phyloP scores from a whole-genome alignment of 2,797 vertebrate genomes.

The Hippopotamyrus pictus region DNA sequence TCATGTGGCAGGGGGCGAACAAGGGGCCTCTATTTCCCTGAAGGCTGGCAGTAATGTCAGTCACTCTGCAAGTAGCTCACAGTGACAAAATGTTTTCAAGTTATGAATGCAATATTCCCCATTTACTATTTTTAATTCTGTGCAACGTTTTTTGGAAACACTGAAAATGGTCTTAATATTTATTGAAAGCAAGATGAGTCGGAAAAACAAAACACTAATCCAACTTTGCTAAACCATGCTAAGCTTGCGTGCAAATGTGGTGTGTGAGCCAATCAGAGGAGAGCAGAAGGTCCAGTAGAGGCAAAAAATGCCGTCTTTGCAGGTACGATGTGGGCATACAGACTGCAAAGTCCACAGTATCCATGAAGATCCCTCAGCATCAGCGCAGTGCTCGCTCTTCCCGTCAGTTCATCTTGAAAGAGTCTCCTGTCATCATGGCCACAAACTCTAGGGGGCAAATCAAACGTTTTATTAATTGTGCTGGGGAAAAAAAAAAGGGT shows the following conservation, averaged over 20 bases:
- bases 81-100: neutral
- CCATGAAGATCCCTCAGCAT: neutral
- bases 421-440: constrained; percentile 60
- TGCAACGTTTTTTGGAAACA: neutral
- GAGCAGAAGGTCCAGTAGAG: neutral
- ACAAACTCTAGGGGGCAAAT: constrained; percentile 47
- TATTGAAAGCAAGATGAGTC: neutral
- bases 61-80: neutral
- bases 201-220: neutral
- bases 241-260: neutral
- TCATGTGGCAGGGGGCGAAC: neutral
- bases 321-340: neutral
- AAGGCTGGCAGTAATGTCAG: neutral
- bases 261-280: neutral
- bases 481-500: neutral
- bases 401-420: constrained; percentile 59
- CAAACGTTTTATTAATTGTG: neutral
- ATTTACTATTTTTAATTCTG: neutral
- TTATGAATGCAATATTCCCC: neutral
- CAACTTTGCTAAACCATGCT: neutral
- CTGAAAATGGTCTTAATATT: neutral
- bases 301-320: neutral
- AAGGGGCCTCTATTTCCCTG: neutral
- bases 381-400: neutral
- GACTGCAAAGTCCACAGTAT: neutral